These are phyloP conservation scores for Drosophila quadrilineata DNA, from an alignment of 1,140 invertebrate species.

Conservation along the genomic window DNA sequence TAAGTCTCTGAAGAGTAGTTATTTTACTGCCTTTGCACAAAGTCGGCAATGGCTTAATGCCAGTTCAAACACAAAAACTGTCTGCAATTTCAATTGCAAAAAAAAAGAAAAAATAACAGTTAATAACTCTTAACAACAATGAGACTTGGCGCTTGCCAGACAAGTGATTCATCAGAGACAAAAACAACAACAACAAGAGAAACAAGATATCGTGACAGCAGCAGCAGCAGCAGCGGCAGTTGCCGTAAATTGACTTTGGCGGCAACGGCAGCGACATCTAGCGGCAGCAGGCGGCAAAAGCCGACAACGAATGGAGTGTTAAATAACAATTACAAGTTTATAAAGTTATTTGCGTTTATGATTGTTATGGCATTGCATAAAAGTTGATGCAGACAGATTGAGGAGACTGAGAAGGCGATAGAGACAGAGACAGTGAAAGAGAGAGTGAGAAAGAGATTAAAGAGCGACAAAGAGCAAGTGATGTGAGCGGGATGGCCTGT, in stretches of 20 bases:
- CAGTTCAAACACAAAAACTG: too few species aligned
- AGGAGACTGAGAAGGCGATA: neutral
- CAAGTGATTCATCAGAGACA: slow-evolving; percentile 40
- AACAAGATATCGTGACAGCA: slow-evolving; percentile 50
- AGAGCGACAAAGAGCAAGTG: neutral
- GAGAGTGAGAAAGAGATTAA: neutral
- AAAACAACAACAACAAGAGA: neutral
- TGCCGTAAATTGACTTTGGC: too few species aligned
- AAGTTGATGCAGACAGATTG: neutral
- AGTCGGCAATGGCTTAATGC: slow-evolving; percentile 14
- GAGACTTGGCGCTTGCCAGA: slow-evolving; percentile 18
- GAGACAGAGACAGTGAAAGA: neutral
- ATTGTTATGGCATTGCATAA: slow-evolving; percentile 26
- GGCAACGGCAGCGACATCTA: slow-evolving; percentile 61
- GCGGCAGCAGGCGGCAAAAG: slow-evolving; percentile 33
- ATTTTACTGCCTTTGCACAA: too few species aligned
- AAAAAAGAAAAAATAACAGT: too few species aligned
- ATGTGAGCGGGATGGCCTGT: too few species aligned
- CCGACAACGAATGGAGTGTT: slow-evolving; percentile 43
- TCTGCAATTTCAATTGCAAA: slow-evolving; percentile 60
- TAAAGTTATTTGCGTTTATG: slow-evolving; percentile 55
- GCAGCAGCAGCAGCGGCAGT: slow-evolving; percentile 20
- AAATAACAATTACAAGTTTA: slow-evolving; percentile 71
- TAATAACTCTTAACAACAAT: slow-evolving; percentile 62
- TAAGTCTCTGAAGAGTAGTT: too few species aligned